A percentile compares a stretch with the other conserved stretches of the same genome.
Conservation (phyloP, 2,113 vertebrate species). For the Periophthalmus modestus region DNA sequence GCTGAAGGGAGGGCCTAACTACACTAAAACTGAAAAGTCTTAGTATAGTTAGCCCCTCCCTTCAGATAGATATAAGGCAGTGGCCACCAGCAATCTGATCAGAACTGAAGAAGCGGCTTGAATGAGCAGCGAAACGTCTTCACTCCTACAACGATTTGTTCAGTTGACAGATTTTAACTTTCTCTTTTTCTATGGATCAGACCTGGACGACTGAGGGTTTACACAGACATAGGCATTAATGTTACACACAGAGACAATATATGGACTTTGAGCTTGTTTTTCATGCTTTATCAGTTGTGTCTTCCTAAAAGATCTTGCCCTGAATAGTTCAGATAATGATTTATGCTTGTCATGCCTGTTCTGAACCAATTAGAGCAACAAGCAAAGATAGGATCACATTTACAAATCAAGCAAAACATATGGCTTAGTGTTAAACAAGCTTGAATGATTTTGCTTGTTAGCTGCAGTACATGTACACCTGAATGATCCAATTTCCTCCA, state of each 20-base stretch:
- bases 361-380: background rate
- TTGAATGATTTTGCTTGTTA: background rate
- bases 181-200: too few relatives aligned
- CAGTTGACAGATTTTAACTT: too few relatives aligned
- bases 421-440: background rate
- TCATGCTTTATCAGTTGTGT: background rate
- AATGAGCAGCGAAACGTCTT: too few relatives aligned
- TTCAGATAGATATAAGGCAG: too few relatives aligned
- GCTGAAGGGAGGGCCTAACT: too few relatives aligned
- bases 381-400: background rate
- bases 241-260: background rate
- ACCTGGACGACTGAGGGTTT: too few relatives aligned
- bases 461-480: background rate
- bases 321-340: background rate
- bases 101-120: too few relatives aligned
- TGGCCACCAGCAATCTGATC: too few relatives aligned
- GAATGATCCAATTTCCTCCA: background rate
- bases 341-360: background rate
- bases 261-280: background rate
- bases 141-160: too few relatives aligned
- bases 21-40: too few relatives aligned
- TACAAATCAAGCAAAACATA: background rate
- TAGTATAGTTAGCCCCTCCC: too few relatives aligned
- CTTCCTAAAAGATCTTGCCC: background rate
- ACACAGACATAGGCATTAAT: background rate